Evolutionary conservation across 2,113 vertebrate genomes (phyloP), one percentile per base, ranked within the genome.

Genomic region (Recurvirostra avosetta): DNA sequence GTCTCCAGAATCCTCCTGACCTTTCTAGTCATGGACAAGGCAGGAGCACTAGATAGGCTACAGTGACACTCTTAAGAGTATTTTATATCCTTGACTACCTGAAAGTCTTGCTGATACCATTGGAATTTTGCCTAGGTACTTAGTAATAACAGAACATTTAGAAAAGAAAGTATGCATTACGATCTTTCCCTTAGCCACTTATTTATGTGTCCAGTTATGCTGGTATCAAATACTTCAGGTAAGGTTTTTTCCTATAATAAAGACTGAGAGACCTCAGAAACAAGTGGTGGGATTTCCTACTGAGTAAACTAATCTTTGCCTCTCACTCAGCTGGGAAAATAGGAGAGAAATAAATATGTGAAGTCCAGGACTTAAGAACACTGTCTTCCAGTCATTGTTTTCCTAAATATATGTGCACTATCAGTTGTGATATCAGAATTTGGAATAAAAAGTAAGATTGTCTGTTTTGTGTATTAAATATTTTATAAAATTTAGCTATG

Each of bases 331-430:
- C 12, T 53, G 38, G 38, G 32, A 77, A 86, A 92, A 92, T 2
- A 61, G 4, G 13, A 81, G 18, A 66, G 7, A 47, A 1, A 53
- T 34, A 50, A 16, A 63, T 63, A 5, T 36, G 12, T 62, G 21
- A 77, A 67, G 25, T 34, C 3, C n/a, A 55, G 16, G 15, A 53
- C 6, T 2, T 17, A 50, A 50, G 14, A 74, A 23, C 18, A 66
- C 9, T 49, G 9, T 32, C 22, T 41, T 66, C 11, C 16, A 52
- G 1, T 22, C 19, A 29, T 1, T 1, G 1, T 1, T 68, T 73
- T 80, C 55, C 32, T 59, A 74, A 90, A 53, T 56, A 66, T 5
- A 36, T 4, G 2, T 58, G 9, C 4, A 17, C 6, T 56, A 18
- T 52, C 11, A 53, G 8, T 40, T 58, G 6, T 15, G 13, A 49